A percentile compares a stretch with the other conserved stretches of the same genome.
phyloP scores from a whole-genome alignment of 2,797 vertebrate species.

The Thalassophryne amazonica region DNA sequence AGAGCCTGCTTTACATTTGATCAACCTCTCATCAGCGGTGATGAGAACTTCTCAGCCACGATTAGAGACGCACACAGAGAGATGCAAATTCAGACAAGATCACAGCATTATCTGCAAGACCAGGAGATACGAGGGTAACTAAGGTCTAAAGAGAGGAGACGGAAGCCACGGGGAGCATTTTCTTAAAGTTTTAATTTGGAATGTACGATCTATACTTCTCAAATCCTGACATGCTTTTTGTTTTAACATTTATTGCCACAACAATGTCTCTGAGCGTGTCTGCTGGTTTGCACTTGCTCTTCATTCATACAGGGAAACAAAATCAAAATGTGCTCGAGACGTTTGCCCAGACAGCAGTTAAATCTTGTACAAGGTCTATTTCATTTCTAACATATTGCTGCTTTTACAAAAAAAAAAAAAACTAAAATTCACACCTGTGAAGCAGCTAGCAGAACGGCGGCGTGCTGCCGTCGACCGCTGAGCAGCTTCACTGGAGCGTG shows the following conservation, averaged over 20 bases:
- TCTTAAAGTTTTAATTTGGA: constrained; percentile 12
- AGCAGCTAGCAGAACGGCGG: constrained; percentile 10
- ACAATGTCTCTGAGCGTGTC: too few species aligned
- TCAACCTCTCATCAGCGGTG: constrained; percentile 62
- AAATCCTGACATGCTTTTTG: not conserved
- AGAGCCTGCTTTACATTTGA: constrained; percentile 58
- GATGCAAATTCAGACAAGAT: constrained; percentile 71
- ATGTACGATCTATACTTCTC: not conserved
- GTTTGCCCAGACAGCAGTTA: constrained; percentile 11
- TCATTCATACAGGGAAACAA: too few species aligned
- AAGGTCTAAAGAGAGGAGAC: constrained; percentile 57
- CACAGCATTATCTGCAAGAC: constrained; percentile 57
- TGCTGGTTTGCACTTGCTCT: too few species aligned
- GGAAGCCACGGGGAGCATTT: constrained; percentile 24
- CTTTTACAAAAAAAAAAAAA: constrained; percentile 46
- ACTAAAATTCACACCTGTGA: constrained; percentile 44
- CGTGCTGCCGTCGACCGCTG: constrained; percentile 24
- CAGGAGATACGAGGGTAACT: constrained; percentile 54
- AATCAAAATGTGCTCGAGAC: too few species aligned
- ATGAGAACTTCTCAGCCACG: constrained; percentile 59
- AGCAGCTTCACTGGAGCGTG: constrained; percentile 53
- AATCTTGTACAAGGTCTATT: constrained; percentile 28
- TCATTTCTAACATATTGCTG: constrained; percentile 7
- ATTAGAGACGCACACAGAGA: constrained; percentile 63
- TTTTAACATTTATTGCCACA: not conserved